These are phyloP conservation scores for Orientallactaga sibirica DNA, from an alignment of 2,797 vertebrate genomes.

Conservation along the genomic window DNA sequence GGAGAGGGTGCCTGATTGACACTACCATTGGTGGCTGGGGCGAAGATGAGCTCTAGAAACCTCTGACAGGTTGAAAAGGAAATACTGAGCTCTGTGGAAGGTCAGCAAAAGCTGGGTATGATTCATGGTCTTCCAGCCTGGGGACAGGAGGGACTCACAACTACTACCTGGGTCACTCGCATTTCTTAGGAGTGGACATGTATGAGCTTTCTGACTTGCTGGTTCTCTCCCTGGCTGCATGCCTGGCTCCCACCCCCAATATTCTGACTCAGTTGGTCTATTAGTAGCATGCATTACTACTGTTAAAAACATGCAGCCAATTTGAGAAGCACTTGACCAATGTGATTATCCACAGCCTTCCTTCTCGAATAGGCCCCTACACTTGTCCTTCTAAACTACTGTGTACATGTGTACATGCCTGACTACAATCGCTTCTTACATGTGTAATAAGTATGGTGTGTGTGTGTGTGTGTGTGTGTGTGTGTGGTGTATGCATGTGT, in stretches of 20 bases:
- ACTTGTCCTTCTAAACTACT: not conserved
- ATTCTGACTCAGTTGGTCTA: not conserved
- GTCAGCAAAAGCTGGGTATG: not conserved
- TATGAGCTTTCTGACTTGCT: too few species aligned
- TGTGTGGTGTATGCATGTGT: too few species aligned
- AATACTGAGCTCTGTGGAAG: not conserved
- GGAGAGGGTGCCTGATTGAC: not conserved
- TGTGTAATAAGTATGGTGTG: too few species aligned
- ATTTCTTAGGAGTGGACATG: not conserved
- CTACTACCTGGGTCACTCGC: not conserved
- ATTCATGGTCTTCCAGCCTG: not conserved
- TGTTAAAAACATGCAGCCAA: not conserved
- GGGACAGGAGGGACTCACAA: not conserved
- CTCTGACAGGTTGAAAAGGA: accelerated
- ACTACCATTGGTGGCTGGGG: too few species aligned
- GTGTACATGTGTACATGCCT: not conserved
- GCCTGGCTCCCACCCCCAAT: too few species aligned
- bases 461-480: too few species aligned
- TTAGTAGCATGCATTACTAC: not conserved
- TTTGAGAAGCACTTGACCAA: not conserved
- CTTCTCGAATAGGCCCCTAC: not conserved
- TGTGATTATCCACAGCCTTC: not conserved
- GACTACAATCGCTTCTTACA: not conserved
- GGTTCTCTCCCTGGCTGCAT: not conserved
- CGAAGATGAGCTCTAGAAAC: not conserved